Conservation (phyloP, 2,888 invertebrate species). For the Apodemia duryi region DNA sequence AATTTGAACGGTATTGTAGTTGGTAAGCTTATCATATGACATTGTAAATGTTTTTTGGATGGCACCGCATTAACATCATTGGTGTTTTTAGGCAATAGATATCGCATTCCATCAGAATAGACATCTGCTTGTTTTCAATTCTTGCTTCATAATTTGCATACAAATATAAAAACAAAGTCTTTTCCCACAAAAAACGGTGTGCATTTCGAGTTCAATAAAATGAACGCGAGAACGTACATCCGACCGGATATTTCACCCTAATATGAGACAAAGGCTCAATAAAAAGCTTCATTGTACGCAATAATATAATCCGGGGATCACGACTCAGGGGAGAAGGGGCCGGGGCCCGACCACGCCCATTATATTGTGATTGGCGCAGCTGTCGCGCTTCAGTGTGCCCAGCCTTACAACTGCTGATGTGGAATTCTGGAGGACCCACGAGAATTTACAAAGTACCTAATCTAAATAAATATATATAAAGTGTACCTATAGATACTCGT, state of each 20-base stretch:
- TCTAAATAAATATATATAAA: too few relatives aligned
- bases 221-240: constrained; percentile 67
- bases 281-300: constrained; percentile 74
- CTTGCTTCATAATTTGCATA: not conserved
- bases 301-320: constrained; percentile 73
- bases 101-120: not conserved
- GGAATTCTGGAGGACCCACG: constrained; percentile 16
- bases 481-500: too few relatives aligned
- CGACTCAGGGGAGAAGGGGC: constrained; percentile 41
- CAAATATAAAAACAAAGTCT: constrained; percentile 12
- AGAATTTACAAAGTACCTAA: constrained; percentile 7
- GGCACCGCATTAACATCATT: too few relatives aligned
- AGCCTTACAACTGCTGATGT: constrained; percentile 45
- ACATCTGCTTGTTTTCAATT: not conserved
- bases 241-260: constrained; percentile 78
- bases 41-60: too few relatives aligned
- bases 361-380: constrained; percentile 78
- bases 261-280: constrained; percentile 67
- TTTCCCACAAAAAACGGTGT: constrained; percentile 41
- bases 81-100: not conserved
- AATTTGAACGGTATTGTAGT: too few relatives aligned
- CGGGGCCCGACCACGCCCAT: constrained; percentile 60
- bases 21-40: too few relatives aligned
- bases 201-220: constrained; percentile 67
- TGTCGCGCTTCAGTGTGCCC: constrained; percentile 55